Evolutionary conservation across 35 echinoderm and acorn worm genomes (phyloP), one percentile per base, ranked within the genome.

Genomic region (Lytechinus pictus): DNA sequence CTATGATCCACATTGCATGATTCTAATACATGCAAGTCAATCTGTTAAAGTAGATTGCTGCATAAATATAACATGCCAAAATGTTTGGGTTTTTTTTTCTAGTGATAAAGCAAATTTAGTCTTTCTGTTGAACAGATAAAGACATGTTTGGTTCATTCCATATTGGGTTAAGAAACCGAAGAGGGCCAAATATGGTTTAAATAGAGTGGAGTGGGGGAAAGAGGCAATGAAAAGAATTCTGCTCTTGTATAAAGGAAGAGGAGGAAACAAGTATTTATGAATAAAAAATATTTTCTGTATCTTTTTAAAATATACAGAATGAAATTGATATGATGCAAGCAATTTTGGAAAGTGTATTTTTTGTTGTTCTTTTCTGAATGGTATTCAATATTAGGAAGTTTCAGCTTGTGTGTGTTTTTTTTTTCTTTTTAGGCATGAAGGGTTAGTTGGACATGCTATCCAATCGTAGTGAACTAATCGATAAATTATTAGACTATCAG

Each of bases 91-190:
- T 58, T 79, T 79, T 1, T 24, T 24, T 60, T 60, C 10, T 12
- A 12, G 57, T 2, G 57, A 79, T 24, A 79, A 79, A 79, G 66
- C 66, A 79, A 4, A 24, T 19, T n/a, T 60, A 60, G 57, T 60
- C 57, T 79, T 79, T 79, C 66, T 79, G 66, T 79, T 24, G n/a
- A 24, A 79, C 19, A 24, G n/a, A 19, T 6, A 21, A 21, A 21
- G 66, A 79, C 66, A n/a, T 79, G 66, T 79, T 79, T n/a, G 66
- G 66, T 79, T n/a, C 19, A 79, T 79, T 71, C 66, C 66, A 79
- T 79, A 24, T 79, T 79, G 66, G 66, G 66, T 16, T 6, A 24
- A 79, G 21, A 24, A 79, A 79, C 66, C 6, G 19, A 24, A 79
- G 66, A 79, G 66, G 66, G 66, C 66, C 66, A 79, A 79, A 79